Base-by-base conservation (phyloP, 2,888 invertebrate species). In the Neuroscelio doddi region DNA sequence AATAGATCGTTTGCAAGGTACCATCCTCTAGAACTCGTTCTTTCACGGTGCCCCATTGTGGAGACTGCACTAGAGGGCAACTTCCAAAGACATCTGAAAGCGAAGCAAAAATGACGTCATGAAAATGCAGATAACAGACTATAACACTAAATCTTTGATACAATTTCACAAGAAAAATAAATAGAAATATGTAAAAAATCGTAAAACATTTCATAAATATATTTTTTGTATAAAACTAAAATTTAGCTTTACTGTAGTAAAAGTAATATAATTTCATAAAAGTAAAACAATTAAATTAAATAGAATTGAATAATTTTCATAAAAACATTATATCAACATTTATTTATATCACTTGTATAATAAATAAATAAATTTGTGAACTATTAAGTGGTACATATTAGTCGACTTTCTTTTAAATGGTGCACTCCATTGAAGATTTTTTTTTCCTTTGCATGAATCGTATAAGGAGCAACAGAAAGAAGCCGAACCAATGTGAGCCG, bases 1-100 rank as follows among this genome's bases (percentile, higher is more conserved):
- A 79, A 67, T 78, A 81, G 42, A 82, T 68, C 29, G 74, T 75
- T 69, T 79, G 80, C 62, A 78, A 62, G 55, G 77, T 75, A 50
- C 79, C 81, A 57, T 79, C 73, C 59, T 75, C 66, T 38, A 76
- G 75, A 29, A 75, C 71, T 27, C 73, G 73, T 51, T 80, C 78
- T 15, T 71, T 68, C 17, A 80, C 75, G 14, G 61, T 62, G 17
- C 82, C 81, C 78, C 77, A 78, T 51, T 80, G 64, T 14, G 81
- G 80, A 27, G 80, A 69, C 49, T 72, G 53, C 7, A 77, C 75
- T 45, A 63, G 39, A n/a, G 76, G 78, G 63, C 82, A 82, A 27
- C 73, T 70, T 24, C 73, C 70, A 16, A 72, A 62, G 32, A 72
- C 68, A 45, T 69, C 78, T 78, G 66, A 44, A 74, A 72, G 24